phyloP scores from a whole-genome alignment of 2,797 vertebrate genomes.

The Poeciliopsis gracilis region DNA sequence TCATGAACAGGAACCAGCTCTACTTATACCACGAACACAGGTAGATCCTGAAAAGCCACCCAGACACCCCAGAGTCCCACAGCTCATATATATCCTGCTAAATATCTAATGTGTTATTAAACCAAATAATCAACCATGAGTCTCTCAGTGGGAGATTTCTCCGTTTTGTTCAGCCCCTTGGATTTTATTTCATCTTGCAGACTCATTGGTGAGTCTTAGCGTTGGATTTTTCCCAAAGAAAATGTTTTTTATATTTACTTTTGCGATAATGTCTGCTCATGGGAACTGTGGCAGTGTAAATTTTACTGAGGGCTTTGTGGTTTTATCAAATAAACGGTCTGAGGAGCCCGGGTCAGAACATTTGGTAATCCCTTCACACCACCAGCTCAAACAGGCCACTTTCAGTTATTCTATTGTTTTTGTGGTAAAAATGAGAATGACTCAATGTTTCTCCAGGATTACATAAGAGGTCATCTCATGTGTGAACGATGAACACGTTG shows the following conservation, averaged over 20 bases:
- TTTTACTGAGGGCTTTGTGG: not conserved
- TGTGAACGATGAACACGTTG: not conserved
- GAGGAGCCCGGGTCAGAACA: not conserved
- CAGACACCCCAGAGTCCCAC: not conserved
- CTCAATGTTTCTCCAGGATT: not conserved
- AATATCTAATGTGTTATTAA: not conserved
- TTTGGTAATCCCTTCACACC: not conserved
- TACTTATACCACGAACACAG: not conserved
- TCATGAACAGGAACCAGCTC: not conserved
- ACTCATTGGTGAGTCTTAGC: not conserved
- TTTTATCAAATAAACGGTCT: slow-evolving; percentile 13
- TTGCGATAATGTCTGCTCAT: not conserved
- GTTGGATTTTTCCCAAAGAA: not conserved
- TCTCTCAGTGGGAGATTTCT: not conserved
- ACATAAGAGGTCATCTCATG: slow-evolving; percentile 3
- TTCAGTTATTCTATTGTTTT: not conserved
- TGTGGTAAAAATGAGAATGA: not conserved
- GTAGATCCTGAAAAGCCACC: not conserved
- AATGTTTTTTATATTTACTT: not conserved
- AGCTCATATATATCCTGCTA: not conserved
- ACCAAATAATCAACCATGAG: not conserved
- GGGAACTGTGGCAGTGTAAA: slow-evolving; percentile 1
- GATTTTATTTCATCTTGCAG: not conserved
- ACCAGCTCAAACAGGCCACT: not conserved
- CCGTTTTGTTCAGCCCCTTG: not conserved